Conservation (phyloP, 2,797 vertebrate species). For the Onychomys arenicola region DNA sequence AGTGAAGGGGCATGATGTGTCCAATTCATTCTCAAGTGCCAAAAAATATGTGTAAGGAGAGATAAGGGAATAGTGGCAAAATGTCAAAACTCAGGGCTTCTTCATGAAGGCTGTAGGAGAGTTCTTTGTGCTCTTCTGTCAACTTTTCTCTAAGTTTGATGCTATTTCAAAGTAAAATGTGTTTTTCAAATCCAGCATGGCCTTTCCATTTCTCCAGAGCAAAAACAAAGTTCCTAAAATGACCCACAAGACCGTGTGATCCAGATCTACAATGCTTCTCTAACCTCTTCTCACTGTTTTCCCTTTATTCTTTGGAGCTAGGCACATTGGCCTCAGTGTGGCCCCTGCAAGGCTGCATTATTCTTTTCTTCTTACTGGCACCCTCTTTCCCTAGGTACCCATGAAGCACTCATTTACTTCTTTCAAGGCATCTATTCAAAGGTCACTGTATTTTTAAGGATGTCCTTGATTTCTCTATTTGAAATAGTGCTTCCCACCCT, state of each 20-base stretch:
- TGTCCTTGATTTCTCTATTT: neutral
- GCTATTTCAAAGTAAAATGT: constrained; percentile 21
- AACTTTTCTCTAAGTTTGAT: constrained; percentile 1
- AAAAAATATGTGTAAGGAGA: constrained; percentile 9
- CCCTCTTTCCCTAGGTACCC: neutral
- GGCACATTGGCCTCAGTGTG: neutral
- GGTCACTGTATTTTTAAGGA: neutral
- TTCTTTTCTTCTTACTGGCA: neutral
- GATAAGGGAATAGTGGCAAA: constrained; percentile 19
- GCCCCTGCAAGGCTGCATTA: neutral
- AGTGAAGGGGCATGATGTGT: neutral
- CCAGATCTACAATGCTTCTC: neutral
- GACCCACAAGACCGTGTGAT: neutral
- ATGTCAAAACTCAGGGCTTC: neutral
- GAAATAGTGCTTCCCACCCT: neutral
- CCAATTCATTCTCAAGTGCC: constrained; percentile 51
- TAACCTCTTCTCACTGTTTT: neutral
- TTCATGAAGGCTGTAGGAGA: neutral
- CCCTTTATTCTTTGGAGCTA: neutral
- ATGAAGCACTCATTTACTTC: neutral
- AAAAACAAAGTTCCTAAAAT: constrained; percentile 9
- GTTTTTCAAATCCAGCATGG: neutral
- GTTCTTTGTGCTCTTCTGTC: constrained; percentile 14
- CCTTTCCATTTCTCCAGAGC: constrained; percentile 23
- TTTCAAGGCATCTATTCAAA: neutral